Evolutionary conservation across 92 coral and sea anemone species (phyloP), one percentile per base, ranked within the genome.

Genomic region (Porites divaricata): DNA sequence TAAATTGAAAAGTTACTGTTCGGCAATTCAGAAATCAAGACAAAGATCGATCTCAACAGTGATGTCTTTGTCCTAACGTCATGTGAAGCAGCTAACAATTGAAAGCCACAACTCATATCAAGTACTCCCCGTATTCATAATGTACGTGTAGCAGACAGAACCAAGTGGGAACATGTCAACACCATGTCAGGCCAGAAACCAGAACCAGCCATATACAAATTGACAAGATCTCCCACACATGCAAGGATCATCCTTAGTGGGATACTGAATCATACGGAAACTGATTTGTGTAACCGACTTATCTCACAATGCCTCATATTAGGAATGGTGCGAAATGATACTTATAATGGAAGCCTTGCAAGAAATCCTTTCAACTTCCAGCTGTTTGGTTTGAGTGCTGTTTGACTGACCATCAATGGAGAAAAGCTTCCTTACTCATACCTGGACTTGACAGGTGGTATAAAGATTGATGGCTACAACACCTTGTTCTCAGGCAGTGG

Each of bases 41-140:
- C 68, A 63, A 76, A 85, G 49, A 6, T 85, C 17, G 79, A 85
- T 67, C 64, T 85, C 9, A 76, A 76, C 71, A 69, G 52, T 20
- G 45, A 2, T 9, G 67, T 64, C 0, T 0, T 67, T 58, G 62
- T 45, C 48, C 78, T 85, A 41, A 76, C 68, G 78, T 12, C 24
- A 2, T 66, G 80, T 35, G 80, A 76, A 23, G 58, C 8, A 11
- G 64, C 49, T 3, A 76, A 76, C 28, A 49, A 76, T 22, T 76
- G 67, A 22, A 76, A 54, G 68, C 52, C 57, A 62, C 45, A 76
- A 56, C n/a, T 76, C 9, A n/a, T 76, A 12, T 76, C 80, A 28
- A 76, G 80, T 23, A 76, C 80, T 2, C 53, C 57, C 50, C 45
- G 80, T 24, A 45, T 76, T 15, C 80, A 49, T 19, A 24, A 48